Evolutionary conservation across 2,113 vertebrate species (phyloP), one percentile per base, ranked within the genome.

Genomic region (Ceyx melanurus): DNA sequence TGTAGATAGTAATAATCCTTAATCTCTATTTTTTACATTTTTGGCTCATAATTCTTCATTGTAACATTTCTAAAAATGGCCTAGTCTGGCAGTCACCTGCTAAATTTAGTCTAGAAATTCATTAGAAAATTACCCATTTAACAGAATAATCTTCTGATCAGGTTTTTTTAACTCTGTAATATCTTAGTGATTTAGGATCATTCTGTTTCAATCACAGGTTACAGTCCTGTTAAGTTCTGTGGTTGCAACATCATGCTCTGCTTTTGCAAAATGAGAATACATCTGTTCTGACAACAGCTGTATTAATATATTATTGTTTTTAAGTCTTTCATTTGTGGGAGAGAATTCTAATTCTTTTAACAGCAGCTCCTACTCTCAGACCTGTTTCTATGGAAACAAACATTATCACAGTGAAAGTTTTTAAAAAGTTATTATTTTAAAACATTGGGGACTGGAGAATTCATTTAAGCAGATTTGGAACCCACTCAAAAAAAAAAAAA

Each of bases 321-420:
- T 54, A 90, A 86, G 80, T 45, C 43, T 86, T 91, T 89, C 40
- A 57, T 79, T 76, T 94, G 37, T 61, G 50, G 37, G 33, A 89
- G 43, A 85, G 42, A 90, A 62, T 72, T 92, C 61, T 62, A 45
- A 64, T 96, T 84, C 62, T 73, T 86, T 72, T 72, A 80, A 70
- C 31, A 84, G 45, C 60, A 65, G 37, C 46, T 88, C 62, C 56
- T 81, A 77, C 82, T 87, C 94, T 77, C 74, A 60, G 56, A 87
- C 65, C 26, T 74, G 90, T 97, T 97, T 92, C 97, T 89, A 95
- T 96, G 85, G 97, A 90, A 96, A 96, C 92, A 80, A 73, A 62
- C 64, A 86, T 91, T 89, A 96, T 56, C 28, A 57, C 40, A 91
- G n/a, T 23, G 43, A 71, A 95, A 85, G 42, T 46, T 93, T 94